These are phyloP conservation scores for Teinopalpus imperialis DNA, from an alignment of 2,888 invertebrate genomes.

Conservation along the genomic window DNA sequence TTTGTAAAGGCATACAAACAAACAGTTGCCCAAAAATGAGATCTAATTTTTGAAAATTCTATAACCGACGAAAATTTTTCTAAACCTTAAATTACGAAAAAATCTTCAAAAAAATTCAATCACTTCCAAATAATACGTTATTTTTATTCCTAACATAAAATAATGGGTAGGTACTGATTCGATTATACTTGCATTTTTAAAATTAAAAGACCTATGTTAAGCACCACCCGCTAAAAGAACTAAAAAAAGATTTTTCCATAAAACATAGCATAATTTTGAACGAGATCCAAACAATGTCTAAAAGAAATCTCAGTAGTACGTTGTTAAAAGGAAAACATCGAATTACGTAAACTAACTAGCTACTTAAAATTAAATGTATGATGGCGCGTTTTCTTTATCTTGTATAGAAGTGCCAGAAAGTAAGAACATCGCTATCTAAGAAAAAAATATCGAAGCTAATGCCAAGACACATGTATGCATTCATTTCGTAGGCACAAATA, in stretches of 20 bases:
- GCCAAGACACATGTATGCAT: neutral
- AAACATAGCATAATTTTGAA: conserved; percentile 59
- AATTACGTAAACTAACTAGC: conserved; percentile 55
- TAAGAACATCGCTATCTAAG: conserved; percentile 10
- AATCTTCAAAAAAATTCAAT: conserved; percentile 45
- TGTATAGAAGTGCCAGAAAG: conserved; percentile 11
- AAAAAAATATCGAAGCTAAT: neutral
- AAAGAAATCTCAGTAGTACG: conserved; percentile 50
- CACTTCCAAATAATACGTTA: conserved; percentile 70
- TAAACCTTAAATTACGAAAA: conserved; percentile 54
- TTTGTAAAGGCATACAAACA: conserved; percentile 54
- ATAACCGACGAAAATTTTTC: conserved; percentile 58
- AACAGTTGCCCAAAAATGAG: conserved; percentile 64
- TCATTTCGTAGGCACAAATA: conserved; percentile 24
- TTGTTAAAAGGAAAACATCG: conserved; percentile 45
- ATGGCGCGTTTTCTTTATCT: conserved; percentile 28
- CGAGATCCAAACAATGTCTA: conserved; percentile 62
- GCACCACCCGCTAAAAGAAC: conserved; percentile 70
- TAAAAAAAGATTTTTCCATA: conserved; percentile 38
- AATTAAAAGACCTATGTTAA: conserved; percentile 55
- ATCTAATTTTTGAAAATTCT: conserved; percentile 71
- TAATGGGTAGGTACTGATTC: conserved; percentile 56
- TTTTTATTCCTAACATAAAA: conserved; percentile 42
- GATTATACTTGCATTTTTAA: conserved; percentile 39
- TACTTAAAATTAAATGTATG: conserved; percentile 60